phyloP scores from a whole-genome alignment of 2,797 vertebrate species.

The Ataeniobius toweri region DNA sequence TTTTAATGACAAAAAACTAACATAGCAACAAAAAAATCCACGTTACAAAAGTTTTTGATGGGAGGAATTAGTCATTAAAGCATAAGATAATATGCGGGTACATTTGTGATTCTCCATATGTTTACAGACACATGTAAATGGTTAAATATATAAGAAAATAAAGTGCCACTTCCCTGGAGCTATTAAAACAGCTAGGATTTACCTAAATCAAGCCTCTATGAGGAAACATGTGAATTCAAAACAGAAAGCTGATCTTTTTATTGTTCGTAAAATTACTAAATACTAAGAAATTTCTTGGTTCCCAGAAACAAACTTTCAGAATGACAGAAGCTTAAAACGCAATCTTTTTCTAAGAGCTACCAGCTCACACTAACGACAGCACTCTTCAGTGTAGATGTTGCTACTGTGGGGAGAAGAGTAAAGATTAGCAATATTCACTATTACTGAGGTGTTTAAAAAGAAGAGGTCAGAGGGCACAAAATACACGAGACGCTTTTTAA shows the following conservation, averaged over 20 bases:
- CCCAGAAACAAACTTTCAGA: neutral
- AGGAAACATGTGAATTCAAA: conserved; percentile 1
- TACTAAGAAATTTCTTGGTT: neutral
- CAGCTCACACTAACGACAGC: neutral
- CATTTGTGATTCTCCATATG: neutral
- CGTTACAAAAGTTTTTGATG: conserved; percentile 14
- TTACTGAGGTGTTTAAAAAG: neutral
- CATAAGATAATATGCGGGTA: neutral
- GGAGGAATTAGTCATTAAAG: neutral
- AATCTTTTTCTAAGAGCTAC: neutral
- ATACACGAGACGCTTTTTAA: neutral
- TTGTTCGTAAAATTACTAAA: too few species aligned
- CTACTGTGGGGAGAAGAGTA: neutral
- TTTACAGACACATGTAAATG: neutral
- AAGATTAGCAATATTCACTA: neutral
- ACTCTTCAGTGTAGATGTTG: neutral
- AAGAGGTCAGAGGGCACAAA: neutral
- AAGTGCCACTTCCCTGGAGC: neutral
- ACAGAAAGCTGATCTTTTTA: conserved; percentile 13
- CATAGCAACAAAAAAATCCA: conserved; percentile 55
- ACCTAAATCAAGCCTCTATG: neutral
- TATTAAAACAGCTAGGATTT: neutral
- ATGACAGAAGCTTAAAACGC: neutral
- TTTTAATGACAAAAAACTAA: conserved; percentile 39
- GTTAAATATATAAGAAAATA: neutral